Evolutionary conservation across 2,113 vertebrate species (phyloP).

Genomic region (Scortum barcoo): DNA sequence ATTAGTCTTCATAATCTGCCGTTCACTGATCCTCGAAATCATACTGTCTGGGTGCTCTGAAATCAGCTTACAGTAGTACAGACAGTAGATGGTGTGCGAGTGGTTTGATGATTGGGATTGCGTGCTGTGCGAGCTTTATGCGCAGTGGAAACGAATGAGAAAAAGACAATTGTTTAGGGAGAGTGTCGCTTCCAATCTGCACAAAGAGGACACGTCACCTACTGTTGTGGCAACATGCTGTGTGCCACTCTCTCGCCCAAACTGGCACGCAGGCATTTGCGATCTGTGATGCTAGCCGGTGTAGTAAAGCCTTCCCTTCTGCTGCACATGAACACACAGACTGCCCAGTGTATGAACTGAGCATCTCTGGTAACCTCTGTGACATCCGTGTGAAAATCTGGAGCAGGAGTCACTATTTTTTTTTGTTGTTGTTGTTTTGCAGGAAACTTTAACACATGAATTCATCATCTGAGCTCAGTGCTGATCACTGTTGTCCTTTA

Average conservation of each 20-base stretch:
- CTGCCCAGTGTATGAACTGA: constrained; percentile 13
- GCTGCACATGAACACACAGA: constrained; percentile 8
- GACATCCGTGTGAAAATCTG: background rate
- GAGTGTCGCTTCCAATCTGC: constrained; percentile 39
- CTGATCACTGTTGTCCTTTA: background rate
- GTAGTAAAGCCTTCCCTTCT: background rate
- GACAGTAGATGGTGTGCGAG: constrained; percentile 68
- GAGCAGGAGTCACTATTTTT: background rate
- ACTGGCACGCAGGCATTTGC: background rate
- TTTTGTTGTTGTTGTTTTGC: too few relatives aligned
- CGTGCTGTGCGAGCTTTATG: constrained; percentile 39
- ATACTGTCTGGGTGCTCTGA: constrained; percentile 77
- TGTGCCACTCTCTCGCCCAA: background rate
- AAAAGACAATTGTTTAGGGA: constrained; percentile 61
- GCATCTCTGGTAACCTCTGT: constrained; percentile 10
- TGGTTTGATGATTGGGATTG: constrained; percentile 69
- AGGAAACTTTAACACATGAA: background rate
- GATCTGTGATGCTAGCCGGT: background rate
- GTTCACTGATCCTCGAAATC: constrained; percentile 83
- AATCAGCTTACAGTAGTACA: constrained; percentile 77
- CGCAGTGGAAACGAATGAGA: constrained; percentile 44
- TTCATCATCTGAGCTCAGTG: too few relatives aligned
- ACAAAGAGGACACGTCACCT: constrained; percentile 21
- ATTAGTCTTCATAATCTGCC: constrained; percentile 80
- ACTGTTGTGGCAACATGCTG: background rate